Evolutionary conservation across 2,888 invertebrate genomes (phyloP).

Genomic region (Calephelis perditalis): DNA sequence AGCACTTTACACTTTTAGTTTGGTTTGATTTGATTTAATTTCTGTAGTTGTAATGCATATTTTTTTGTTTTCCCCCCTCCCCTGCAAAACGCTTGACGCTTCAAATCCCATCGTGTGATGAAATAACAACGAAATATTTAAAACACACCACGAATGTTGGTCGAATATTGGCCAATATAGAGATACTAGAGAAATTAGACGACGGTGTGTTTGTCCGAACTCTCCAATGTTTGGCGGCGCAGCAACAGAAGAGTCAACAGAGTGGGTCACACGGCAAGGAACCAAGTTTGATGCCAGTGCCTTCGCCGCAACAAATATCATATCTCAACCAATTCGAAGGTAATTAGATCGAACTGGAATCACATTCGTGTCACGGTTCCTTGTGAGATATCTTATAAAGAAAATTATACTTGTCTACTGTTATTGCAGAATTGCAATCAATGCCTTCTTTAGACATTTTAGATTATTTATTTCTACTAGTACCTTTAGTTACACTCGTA

Average conservation of each 20-base stretch:
- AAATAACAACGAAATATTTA: conserved; percentile 52
- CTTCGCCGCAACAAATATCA: conserved; percentile 97
- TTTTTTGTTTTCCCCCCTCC: conserved; percentile 72
- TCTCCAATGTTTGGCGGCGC: conserved; percentile 74
- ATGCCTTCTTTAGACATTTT: too few species aligned
- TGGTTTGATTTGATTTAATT: conserved; percentile 47
- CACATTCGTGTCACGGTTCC: conserved; percentile 6
- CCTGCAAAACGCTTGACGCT: conserved; percentile 75
- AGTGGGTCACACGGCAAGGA: conserved; percentile 80
- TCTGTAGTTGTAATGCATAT: conserved; percentile 78
- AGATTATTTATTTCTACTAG: too few species aligned
- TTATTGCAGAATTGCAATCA: too few species aligned
- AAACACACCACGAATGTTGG: conserved; percentile 27
- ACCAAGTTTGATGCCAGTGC: conserved; percentile 96
- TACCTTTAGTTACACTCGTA: too few species aligned
- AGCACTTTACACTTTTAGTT: conserved; percentile 18
- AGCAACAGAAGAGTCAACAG: conserved; percentile 72
- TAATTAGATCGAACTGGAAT: conserved; percentile 46
- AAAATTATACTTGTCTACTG: not conserved
- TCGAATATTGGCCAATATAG: conserved; percentile 51
- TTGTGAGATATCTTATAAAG: not conserved
- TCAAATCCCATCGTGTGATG: conserved; percentile 71
- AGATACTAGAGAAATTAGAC: conserved; percentile 73
- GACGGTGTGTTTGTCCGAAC: conserved; percentile 76
- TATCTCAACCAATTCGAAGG: conserved; percentile 96